A percentile compares a stretch with the other conserved stretches of the same genome.
Conservation (phyloP, 30 jellyfish, hydroid and myxozoan species). For the Chrysaora quinquecirrha region DNA sequence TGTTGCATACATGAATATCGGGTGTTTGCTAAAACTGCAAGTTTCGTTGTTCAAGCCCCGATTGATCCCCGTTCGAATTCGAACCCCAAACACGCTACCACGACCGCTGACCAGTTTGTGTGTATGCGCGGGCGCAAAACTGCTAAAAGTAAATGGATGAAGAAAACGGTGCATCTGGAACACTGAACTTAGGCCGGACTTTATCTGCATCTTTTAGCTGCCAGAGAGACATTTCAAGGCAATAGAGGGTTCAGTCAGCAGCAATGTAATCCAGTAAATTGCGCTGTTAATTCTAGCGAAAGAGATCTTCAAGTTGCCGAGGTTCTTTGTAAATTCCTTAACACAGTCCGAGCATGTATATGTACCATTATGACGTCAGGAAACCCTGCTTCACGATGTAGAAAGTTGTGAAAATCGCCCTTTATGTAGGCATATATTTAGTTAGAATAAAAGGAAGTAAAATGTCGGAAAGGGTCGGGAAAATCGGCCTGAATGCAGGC, state of each 20-base stretch:
- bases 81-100: too few species aligned
- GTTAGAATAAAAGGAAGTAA: background rate
- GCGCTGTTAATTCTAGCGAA: background rate
- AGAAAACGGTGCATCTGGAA: conserved; percentile 7
- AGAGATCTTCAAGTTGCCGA: background rate
- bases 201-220: background rate
- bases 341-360: conserved; percentile 15
- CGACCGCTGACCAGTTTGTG: conserved; percentile 5
- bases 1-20: too few species aligned
- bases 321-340: background rate
- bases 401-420: conserved; percentile 2
- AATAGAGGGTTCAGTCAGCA: background rate
- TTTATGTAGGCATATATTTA: background rate
- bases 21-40: too few species aligned
- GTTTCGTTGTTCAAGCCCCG: too few species aligned
- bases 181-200: background rate
- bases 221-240: background rate
- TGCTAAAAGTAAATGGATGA: background rate
- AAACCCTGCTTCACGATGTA: conserved; percentile 47
- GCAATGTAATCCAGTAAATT: background rate
- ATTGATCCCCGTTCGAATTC: too few species aligned
- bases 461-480: conserved; percentile 86
- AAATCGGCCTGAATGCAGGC: conserved; percentile 90
- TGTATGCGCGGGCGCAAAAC: background rate
- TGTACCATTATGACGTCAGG: conserved; percentile 66